Evolutionary conservation across 2,888 invertebrate species (phyloP).

Genomic region (Andrena dorsata): DNA sequence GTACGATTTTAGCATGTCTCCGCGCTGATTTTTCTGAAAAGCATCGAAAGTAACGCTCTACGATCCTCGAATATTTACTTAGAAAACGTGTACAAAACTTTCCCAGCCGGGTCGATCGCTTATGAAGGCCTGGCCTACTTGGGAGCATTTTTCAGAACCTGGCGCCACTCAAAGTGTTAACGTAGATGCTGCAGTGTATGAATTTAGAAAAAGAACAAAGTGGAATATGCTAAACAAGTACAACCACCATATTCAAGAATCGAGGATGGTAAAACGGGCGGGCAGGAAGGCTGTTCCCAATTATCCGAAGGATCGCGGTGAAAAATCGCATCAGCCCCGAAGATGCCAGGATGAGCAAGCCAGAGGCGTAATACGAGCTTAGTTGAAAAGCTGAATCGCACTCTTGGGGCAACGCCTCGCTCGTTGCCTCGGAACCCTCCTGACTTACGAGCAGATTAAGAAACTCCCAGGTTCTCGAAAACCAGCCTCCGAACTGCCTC

Average conservation of each 20-base stretch:
- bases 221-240: neutral
- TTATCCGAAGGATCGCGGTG: conserved; percentile 67
- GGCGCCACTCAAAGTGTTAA: no score
- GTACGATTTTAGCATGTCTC: no score
- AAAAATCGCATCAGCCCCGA: conserved; percentile 72
- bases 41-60: no score
- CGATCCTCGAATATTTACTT: no score
- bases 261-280: conserved; percentile 8
- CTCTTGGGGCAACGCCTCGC: conserved; percentile 77
- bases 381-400: conserved; percentile 79
- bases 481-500: conserved; percentile 73
- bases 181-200: no score
- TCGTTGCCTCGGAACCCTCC: conserved; percentile 77
- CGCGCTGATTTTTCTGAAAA: no score
- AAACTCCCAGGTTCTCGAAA: conserved; percentile 74
- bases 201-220: neutral
- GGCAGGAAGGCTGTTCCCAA: conserved; percentile 53
- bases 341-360: conserved; percentile 53
- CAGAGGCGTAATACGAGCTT: conserved; percentile 71
- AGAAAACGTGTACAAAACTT: no score
- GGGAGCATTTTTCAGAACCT: no score
- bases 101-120: no score
- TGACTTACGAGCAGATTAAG: conserved; percentile 79
- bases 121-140: no score
- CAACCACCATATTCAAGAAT: neutral